These are phyloP conservation scores for Schrankia costaestrigalis DNA, from an alignment of 2,888 invertebrate species.

Conservation along the genomic window DNA sequence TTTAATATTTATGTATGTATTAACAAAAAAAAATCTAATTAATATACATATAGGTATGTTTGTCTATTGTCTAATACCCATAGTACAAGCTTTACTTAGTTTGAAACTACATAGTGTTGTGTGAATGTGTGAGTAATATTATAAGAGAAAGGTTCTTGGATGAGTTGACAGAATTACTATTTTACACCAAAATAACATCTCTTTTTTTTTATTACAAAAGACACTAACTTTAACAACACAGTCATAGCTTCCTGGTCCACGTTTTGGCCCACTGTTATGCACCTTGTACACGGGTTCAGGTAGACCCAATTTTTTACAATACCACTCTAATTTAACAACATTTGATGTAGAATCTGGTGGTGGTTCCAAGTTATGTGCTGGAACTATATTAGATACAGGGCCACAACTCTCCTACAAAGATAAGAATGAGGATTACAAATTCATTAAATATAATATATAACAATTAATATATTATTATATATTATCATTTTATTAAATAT, in stretches of 20 bases:
- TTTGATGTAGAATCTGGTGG: constrained; percentile 67
- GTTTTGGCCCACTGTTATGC: constrained; percentile 50
- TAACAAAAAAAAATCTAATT: no score
- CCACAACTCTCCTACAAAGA: constrained; percentile 49
- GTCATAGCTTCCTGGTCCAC: constrained; percentile 53
- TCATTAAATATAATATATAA: background rate
- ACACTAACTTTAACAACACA: constrained; percentile 64
- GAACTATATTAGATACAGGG: constrained; percentile 51
- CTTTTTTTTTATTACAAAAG: background rate
- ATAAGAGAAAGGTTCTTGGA: no score
- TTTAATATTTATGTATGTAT: no score
- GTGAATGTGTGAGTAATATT: no score
- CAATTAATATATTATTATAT: background rate
- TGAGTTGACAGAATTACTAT: no score
- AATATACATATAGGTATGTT: no score
- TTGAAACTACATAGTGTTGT: no score
- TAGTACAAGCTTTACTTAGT: no score
- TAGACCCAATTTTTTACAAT: constrained; percentile 67
- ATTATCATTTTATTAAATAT: no score
- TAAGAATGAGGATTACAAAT: background rate
- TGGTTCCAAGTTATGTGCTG: constrained; percentile 59
- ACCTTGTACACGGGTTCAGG: constrained; percentile 65
- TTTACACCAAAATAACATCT: no score
- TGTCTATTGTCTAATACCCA: no score
- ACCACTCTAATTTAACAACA: constrained; percentile 66